phyloP scores from a whole-genome alignment of 2,113 vertebrate species.

The Syrmaticus mikado region DNA sequence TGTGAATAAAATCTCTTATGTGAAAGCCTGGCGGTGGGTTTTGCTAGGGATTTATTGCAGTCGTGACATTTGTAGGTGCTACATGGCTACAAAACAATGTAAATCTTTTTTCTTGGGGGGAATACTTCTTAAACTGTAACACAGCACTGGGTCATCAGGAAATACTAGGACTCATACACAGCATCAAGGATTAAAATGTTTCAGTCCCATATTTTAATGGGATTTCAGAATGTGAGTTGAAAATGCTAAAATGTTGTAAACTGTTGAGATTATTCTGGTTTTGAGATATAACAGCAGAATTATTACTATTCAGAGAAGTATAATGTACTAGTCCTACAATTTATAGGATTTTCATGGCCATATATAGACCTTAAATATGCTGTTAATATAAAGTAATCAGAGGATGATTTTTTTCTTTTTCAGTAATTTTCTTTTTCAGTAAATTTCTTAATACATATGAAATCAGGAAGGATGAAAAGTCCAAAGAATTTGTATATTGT shows the following conservation, averaged over 20 bases:
- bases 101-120: neutral
- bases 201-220: neutral
- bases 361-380: neutral
- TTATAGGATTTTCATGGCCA: neutral
- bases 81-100: neutral
- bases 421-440: neutral
- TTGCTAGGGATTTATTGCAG: neutral
- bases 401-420: neutral
- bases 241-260: neutral
- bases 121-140: neutral
- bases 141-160: neutral
- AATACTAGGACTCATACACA: neutral
- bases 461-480: neutral
- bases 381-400: neutral
- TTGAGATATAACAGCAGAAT: too few relatives aligned
- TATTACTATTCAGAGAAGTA: neutral
- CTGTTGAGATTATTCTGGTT: neutral
- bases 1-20: neutral
- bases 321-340: neutral
- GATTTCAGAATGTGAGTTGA: neutral
- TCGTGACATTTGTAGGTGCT: neutral
- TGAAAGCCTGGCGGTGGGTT: neutral
- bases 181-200: neutral
- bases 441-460: neutral
- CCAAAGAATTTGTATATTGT: neutral